A percentile compares a stretch with the other conserved stretches of the same genome.
These are phyloP conservation scores for Odontamblyopus rebecca DNA, from an alignment of 2,797 vertebrate species.

Conservation along the genomic window DNA sequence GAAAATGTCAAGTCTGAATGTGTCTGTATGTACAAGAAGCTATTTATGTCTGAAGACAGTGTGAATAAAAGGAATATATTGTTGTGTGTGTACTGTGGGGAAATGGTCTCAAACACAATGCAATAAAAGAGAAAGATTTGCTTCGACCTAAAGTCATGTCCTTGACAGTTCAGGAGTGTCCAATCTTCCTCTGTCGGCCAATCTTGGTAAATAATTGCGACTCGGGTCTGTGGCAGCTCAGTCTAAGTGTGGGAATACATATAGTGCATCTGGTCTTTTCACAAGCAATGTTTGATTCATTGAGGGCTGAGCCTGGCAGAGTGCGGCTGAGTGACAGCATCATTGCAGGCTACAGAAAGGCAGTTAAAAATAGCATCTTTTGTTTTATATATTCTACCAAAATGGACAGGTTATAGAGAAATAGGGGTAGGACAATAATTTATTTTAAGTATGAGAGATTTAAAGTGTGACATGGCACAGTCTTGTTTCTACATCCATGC, in stretches of 20 bases:
- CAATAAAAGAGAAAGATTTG: slow-evolving; percentile 56
- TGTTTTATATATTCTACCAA: slow-evolving; percentile 10
- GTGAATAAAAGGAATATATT: slow-evolving; percentile 22
- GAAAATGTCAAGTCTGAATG: neutral
- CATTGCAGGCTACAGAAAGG: slow-evolving; percentile 49
- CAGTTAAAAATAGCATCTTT: slow-evolving; percentile 48
- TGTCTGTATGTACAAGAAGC: slow-evolving; percentile 22
- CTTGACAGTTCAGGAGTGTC: slow-evolving; percentile 61
- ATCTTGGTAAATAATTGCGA: slow-evolving; percentile 59
- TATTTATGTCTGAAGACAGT: slow-evolving; percentile 25
- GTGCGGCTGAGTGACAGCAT: slow-evolving; percentile 52
- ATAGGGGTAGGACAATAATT: neutral
- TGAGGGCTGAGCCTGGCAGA: slow-evolving; percentile 36
- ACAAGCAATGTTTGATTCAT: slow-evolving; percentile 53
- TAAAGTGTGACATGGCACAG: neutral
- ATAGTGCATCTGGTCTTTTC: slow-evolving; percentile 26
- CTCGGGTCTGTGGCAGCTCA: slow-evolving; percentile 32
- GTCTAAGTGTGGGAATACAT: slow-evolving; percentile 48
- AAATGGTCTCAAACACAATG: slow-evolving; percentile 54
- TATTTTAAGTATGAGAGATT: neutral
- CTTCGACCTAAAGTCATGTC: slow-evolving; percentile 44
- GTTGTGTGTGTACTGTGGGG: slow-evolving; percentile 24
- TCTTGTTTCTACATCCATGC: neutral
- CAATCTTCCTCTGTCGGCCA: slow-evolving; percentile 51
- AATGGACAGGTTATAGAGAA: slow-evolving; percentile 4